A percentile compares a stretch with the other conserved stretches of the same genome.
Conservation (phyloP, 2,888 invertebrate species). For the Nineta flava region DNA sequence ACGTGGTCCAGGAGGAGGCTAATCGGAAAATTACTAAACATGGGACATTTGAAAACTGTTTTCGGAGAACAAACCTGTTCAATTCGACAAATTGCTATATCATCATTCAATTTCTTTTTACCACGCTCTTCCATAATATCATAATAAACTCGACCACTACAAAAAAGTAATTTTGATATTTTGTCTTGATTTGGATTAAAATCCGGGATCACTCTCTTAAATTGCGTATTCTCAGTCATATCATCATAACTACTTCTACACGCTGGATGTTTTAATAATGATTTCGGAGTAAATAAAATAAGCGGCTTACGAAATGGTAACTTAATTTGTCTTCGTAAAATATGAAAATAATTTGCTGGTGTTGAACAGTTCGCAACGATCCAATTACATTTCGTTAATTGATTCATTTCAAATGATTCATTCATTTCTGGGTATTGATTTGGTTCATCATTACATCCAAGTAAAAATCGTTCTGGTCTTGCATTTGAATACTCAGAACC, state of each 20-base stretch:
- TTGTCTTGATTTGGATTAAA: slow-evolving; percentile 53
- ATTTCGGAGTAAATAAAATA: slow-evolving; percentile 95
- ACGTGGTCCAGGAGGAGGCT: too few species aligned
- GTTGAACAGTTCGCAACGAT: slow-evolving; percentile 92
- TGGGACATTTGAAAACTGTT: neutral
- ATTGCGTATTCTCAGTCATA: slow-evolving; percentile 73
- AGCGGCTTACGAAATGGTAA: slow-evolving; percentile 97
- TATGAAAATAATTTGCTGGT: slow-evolving; percentile 95
- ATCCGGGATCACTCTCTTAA: slow-evolving; percentile 68
- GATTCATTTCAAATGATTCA: slow-evolving; percentile 81
- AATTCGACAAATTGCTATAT: slow-evolving; percentile 70
- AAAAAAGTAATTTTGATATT: slow-evolving; percentile 59
- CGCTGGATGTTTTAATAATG: slow-evolving; percentile 88
- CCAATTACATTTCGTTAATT: slow-evolving; percentile 96
- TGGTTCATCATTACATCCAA: slow-evolving; percentile 93
- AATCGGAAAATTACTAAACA: too few species aligned
- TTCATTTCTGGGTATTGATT: slow-evolving; percentile 89
- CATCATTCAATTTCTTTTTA: slow-evolving; percentile 51
- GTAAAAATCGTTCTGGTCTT: slow-evolving; percentile 79
- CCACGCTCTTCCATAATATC: slow-evolving; percentile 68
- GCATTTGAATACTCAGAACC: slow-evolving; percentile 95
- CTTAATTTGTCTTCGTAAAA: slow-evolving; percentile 86
- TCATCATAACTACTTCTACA: slow-evolving; percentile 88
- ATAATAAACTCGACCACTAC: slow-evolving; percentile 85
- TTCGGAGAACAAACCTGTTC: slow-evolving; percentile 40